Conservation (phyloP, 2,113 vertebrate genomes). For the Chitala chitala region DNA sequence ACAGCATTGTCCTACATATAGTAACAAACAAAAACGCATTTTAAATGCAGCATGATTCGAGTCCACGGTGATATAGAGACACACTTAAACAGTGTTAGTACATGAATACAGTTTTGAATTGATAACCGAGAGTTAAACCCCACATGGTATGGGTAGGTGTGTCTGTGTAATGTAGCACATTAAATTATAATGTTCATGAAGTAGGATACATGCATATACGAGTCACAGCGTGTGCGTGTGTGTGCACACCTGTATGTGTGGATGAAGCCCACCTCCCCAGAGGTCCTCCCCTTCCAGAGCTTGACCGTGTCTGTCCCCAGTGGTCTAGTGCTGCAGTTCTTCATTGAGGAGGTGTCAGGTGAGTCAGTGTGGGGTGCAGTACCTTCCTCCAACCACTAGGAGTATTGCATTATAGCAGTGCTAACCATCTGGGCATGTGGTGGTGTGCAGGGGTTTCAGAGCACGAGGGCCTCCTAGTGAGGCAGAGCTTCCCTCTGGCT, state of each 20-base stretch:
- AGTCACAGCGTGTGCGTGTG: no score
- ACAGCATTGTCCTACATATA: background rate
- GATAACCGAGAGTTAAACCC: background rate
- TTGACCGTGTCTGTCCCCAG: conserved; percentile 76
- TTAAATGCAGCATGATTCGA: background rate
- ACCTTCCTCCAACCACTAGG: background rate
- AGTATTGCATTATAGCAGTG: background rate
- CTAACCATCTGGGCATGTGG: background rate
- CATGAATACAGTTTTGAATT: background rate
- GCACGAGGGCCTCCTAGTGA: conserved; percentile 58
- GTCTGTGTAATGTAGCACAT: background rate
- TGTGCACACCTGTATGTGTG: background rate
- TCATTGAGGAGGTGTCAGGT: conserved; percentile 59
- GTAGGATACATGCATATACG: background rate
- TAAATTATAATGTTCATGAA: background rate
- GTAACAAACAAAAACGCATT: background rate
- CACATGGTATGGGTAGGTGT: background rate
- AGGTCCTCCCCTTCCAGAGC: conserved; percentile 50
- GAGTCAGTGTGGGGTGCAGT: conserved; percentile 33
- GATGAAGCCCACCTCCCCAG: conserved; percentile 29
- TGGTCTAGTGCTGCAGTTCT: conserved; percentile 74
- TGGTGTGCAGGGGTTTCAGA: conserved; percentile 32
- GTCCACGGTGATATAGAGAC: background rate
- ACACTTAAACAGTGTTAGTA: background rate
- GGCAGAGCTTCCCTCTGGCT: conserved; percentile 68